phyloP scores from a whole-genome alignment of 2,888 invertebrate species.

The Minunthozetes semirufus region DNA sequence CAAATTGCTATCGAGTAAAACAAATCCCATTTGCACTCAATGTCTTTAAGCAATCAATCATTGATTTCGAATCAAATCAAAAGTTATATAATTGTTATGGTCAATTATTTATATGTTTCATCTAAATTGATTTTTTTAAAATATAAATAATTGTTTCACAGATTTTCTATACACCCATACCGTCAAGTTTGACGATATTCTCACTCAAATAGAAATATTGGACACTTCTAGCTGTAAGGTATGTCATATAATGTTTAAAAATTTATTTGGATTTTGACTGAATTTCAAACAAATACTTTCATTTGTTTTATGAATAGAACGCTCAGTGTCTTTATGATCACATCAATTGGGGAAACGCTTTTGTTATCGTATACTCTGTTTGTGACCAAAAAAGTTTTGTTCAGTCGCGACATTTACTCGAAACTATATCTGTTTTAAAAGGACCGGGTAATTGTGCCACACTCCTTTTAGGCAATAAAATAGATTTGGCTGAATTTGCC shows the following conservation, averaged over 20 bases:
- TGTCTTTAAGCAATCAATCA: too few relatives aligned
- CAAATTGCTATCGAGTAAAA: too few relatives aligned
- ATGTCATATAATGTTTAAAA: constrained; percentile 46
- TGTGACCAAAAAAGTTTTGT: constrained; percentile 64
- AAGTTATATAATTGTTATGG: too few relatives aligned
- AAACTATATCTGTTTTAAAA: constrained; percentile 62
- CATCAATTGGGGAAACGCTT: constrained; percentile 72
- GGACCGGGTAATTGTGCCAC: constrained; percentile 56
- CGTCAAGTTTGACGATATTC: constrained; percentile 63
- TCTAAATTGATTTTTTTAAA: neutral
- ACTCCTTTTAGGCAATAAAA: constrained; percentile 69
- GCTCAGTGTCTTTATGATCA: constrained; percentile 48
- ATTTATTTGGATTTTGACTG: neutral
- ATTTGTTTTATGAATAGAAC: constrained; percentile 33
- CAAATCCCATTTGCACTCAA: too few relatives aligned
- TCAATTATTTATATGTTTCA: neutral
- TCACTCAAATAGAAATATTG: constrained; percentile 68
- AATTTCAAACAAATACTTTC: too few relatives aligned
- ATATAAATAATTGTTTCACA: constrained; percentile 50
- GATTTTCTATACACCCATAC: constrained; percentile 70
- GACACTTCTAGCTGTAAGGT: constrained; percentile 67
- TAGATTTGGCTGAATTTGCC: constrained; percentile 56
- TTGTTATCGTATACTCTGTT: constrained; percentile 68
- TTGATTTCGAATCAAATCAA: too few relatives aligned
- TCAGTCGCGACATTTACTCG: constrained; percentile 62